These are phyloP conservation scores for Aphidoletes aphidimyza DNA, from an alignment of 2,888 invertebrate species.

Conservation along the genomic window DNA sequence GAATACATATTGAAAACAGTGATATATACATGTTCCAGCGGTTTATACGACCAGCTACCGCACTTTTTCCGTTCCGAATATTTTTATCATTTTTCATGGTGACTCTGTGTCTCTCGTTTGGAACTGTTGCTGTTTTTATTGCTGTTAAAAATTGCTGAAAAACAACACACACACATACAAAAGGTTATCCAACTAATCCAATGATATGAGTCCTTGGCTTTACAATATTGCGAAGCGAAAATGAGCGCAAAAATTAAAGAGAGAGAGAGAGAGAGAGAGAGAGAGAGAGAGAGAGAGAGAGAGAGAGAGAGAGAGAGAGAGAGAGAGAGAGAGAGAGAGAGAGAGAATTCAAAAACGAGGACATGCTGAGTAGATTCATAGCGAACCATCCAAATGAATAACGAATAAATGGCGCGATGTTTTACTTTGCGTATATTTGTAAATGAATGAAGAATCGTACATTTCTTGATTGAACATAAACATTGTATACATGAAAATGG, in stretches of 20 bases:
- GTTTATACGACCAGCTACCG: background rate
- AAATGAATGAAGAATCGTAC: slow-evolving; percentile 20
- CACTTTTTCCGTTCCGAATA: slow-evolving; percentile 3
- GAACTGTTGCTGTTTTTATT: slow-evolving; percentile 35
- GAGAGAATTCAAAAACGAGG: too few relatives aligned
- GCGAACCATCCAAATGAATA: slow-evolving; percentile 28
- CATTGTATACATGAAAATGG: slow-evolving; percentile 38
- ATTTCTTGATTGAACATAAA: slow-evolving; percentile 46
- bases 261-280: too few relatives aligned
- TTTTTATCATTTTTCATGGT: slow-evolving; percentile 48
- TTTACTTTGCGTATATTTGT: background rate
- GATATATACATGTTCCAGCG: slow-evolving; percentile 33
- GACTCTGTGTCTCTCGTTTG: background rate
- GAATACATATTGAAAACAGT: background rate
- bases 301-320: too few relatives aligned
- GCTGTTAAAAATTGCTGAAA: slow-evolving; percentile 20
- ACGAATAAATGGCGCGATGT: slow-evolving; percentile 6
- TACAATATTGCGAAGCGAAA: too few relatives aligned
- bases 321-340: too few relatives aligned
- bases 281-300: too few relatives aligned
- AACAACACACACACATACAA: background rate
- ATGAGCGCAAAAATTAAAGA: too few relatives aligned
- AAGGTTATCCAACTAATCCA: slow-evolving; percentile 12
- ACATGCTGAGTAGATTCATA: background rate
- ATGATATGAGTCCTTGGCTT: background rate